These are phyloP conservation scores for Aurelia sp. DNA, from an alignment of 30 jellyfish, hydroid and myxozoan genomes.

Conservation along the genomic window DNA sequence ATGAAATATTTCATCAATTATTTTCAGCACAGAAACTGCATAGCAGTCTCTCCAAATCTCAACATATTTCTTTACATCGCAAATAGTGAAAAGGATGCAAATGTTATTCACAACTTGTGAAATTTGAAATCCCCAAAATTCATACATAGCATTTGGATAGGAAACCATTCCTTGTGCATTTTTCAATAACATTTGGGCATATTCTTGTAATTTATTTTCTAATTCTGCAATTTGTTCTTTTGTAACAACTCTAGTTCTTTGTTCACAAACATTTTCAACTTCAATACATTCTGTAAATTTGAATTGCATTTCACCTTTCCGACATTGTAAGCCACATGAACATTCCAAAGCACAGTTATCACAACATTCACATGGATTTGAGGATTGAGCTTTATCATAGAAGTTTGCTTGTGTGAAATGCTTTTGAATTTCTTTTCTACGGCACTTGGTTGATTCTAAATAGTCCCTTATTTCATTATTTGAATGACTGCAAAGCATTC, in stretches of 20 bases:
- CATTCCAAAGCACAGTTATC: slow-evolving; percentile 26
- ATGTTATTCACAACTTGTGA: slow-evolving; percentile 19
- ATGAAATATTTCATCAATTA: too few relatives aligned
- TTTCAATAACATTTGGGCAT: slow-evolving; percentile 20
- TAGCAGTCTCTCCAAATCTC: slow-evolving; percentile 28
- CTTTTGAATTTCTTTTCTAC: slow-evolving; percentile 20
- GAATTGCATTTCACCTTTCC: too few relatives aligned
- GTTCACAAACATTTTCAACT: too few relatives aligned
- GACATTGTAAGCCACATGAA: slow-evolving; percentile 15
- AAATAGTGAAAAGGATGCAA: slow-evolving; percentile 11
- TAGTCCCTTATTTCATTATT: slow-evolving; percentile 21
- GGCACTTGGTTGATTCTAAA: slow-evolving; percentile 17
- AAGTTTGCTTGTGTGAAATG: slow-evolving; percentile 17
- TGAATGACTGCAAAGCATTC: slow-evolving; percentile 27
- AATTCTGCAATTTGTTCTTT: too few relatives aligned
- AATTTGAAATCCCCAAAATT: slow-evolving; percentile 28
- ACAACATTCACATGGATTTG: slow-evolving; percentile 21
- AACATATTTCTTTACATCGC: slow-evolving; percentile 14
- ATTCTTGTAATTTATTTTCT: background rate
- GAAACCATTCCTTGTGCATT: slow-evolving; percentile 21
- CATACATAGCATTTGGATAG: slow-evolving; percentile 27
- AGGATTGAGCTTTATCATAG: slow-evolving; percentile 16
- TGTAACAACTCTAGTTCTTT: too few relatives aligned
- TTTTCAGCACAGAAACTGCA: slow-evolving; percentile 18
- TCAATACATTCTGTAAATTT: too few relatives aligned